These are phyloP conservation scores for Andrena bicolor DNA, from an alignment of 2,888 invertebrate genomes.

Conservation along the genomic window DNA sequence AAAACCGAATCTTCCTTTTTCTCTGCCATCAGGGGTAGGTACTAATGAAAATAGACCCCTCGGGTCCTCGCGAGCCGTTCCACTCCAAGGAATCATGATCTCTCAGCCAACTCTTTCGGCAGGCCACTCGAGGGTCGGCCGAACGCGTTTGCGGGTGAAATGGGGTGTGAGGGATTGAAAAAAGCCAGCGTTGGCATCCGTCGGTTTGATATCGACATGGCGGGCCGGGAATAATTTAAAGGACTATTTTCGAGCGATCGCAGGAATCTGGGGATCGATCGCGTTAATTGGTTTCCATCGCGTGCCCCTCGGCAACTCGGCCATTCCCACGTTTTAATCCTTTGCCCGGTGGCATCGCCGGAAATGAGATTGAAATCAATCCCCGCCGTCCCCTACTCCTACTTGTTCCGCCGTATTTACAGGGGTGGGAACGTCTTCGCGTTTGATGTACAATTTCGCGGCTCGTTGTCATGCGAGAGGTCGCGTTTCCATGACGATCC, in stretches of 20 bases:
- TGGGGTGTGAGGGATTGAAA: not conserved
- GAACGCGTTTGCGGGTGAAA: not conserved
- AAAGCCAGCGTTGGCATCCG: not conserved
- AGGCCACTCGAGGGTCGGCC: constrained; percentile 1
- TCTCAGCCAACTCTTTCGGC: not conserved
- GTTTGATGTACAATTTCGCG: constrained; percentile 16
- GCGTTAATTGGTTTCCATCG: constrained; percentile 51
- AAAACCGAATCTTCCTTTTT: too few species aligned
- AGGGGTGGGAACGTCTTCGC: not conserved
- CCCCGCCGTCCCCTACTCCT: too few species aligned
- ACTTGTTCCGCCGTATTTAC: not conserved
- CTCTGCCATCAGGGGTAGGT: too few species aligned
- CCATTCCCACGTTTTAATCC: constrained; percentile 29
- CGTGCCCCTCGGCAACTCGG: constrained; percentile 2
- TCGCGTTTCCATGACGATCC: not conserved
- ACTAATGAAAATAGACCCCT: too few species aligned
- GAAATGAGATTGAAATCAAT: constrained; percentile 27
- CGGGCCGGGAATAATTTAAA: constrained; percentile 10
- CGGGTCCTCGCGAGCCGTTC: too few species aligned
- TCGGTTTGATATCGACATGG: constrained; percentile 12
- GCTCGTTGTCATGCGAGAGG: not conserved
- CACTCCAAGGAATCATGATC: too few species aligned
- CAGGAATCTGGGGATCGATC: constrained; percentile 27
- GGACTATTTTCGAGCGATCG: constrained; percentile 37
- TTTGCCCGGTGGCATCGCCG: constrained; percentile 3